Conservation (phyloP, 2,797 vertebrate genomes). For the Parotocinclus haroldoi region DNA sequence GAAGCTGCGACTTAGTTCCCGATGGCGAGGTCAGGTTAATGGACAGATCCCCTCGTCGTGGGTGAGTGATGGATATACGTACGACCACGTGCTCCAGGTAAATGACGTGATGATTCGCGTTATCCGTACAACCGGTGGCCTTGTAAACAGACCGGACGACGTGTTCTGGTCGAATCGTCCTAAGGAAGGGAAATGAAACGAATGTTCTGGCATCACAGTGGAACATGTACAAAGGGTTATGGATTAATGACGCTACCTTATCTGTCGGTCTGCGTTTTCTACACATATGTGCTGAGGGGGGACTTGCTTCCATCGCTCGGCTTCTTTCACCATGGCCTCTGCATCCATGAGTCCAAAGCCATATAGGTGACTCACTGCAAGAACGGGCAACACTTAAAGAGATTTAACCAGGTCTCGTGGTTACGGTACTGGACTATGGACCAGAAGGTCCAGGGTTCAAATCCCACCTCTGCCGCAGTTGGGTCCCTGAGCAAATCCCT, state of each 20-base stretch:
- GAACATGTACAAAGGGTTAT: not conserved
- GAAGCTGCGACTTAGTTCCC: constrained; percentile 95
- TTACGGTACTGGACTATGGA: too few relatives aligned
- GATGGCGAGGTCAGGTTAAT: constrained; percentile 98
- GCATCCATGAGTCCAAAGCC: constrained; percentile 98
- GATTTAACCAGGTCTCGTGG: too few relatives aligned
- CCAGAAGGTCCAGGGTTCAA: too few relatives aligned
- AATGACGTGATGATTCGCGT: constrained; percentile 90
- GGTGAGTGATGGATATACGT: constrained; percentile 93
- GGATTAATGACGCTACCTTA: constrained; percentile 74
- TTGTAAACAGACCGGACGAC: constrained; percentile 94
- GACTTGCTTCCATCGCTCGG: constrained; percentile 93
- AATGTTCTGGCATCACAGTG: constrained; percentile 32
- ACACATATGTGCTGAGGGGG: constrained; percentile 92
- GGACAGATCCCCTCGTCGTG: constrained; percentile 92
- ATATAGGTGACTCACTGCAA: constrained; percentile 93
- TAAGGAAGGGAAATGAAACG: constrained; percentile 50
- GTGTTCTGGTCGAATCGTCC: constrained; percentile 94
- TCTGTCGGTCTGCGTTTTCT: constrained; percentile 93
- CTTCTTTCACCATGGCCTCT: constrained; percentile 98
- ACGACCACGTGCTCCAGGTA: constrained; percentile 96
- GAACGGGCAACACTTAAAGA: not conserved
- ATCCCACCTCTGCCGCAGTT: too few relatives aligned
- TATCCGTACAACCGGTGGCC: constrained; percentile 92
- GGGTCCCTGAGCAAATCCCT: too few relatives aligned